Evolutionary conservation across 1,140 invertebrate species (phyloP), one percentile per base, ranked within the genome.

Genomic region (Trypoxylus dichotomus): DNA sequence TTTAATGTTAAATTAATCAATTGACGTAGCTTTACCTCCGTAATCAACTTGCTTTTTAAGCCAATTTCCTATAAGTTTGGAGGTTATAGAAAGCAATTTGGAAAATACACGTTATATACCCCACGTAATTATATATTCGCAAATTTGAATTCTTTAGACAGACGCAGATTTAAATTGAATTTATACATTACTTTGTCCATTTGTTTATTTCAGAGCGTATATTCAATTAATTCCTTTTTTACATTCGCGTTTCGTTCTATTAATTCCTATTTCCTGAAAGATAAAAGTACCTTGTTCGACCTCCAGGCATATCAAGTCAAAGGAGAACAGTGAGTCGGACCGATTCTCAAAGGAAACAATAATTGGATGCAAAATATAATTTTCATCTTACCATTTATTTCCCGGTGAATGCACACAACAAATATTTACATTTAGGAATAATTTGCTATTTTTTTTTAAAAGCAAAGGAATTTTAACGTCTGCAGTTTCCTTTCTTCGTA

Each of bases 321-420:
- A 63, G 21, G 25, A 63, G 19, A 63, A 63, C 19, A 13, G n/a
- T 47, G 43, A 47, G 43, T 47, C n/a, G 43, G 43, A 0, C 43
- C 43, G 43, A 47, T 63, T 27, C 60, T 73, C 71, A 73, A 73
- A 73, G 71, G 71, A 73, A 73, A 73, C 19, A 73, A 73, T 73
- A 73, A 73, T 73, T 73, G 71, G 71, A 73, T 73, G 71, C 71
- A 73, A 27, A 73, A 73, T 73, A 73, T 73, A 73, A 73, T 73
- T 73, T 73, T 73, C 71, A 41, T 73, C 25, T 73, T 73, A 73
- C 37, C 71, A 42, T 73, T 73, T 73, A n/a, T 37, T 73, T 73
- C 71, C 19, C 27, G 71, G 37, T 21, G 71, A 73, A 42, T 73
- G 71, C 71, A 27, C 71, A 73, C 71, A 73, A 37, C 60, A 63